phyloP scores from a whole-genome alignment of 2,888 invertebrate species.

The Iphiclides podalirius region DNA sequence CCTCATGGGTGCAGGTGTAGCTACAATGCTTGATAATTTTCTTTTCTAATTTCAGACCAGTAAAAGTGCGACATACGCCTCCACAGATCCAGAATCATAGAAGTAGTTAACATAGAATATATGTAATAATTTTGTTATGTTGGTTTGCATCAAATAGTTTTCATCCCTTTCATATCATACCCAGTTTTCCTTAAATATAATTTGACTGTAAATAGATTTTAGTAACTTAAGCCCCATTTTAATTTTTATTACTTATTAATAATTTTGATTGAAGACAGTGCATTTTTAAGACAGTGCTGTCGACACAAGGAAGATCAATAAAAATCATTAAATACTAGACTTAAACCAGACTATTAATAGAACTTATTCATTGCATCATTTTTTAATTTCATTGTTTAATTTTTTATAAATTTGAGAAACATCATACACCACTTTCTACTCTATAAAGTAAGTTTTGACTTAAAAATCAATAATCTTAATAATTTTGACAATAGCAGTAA shows the following conservation, averaged over 20 bases:
- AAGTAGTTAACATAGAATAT: conserved; percentile 24
- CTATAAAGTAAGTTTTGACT: no score
- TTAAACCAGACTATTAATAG: no score
- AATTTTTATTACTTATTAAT: background rate
- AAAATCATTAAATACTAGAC: no score
- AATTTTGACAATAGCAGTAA: no score
- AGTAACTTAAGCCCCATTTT: background rate
- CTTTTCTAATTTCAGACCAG: conserved; percentile 65
- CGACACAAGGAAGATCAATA: no score
- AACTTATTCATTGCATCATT: background rate
- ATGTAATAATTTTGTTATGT: conserved; percentile 4
- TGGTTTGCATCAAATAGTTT: conserved; percentile 26
- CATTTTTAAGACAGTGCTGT: background rate
- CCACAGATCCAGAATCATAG: conserved; percentile 59
- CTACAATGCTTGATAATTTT: no score
- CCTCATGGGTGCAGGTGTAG: no score
- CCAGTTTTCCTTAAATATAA: conserved; percentile 34
- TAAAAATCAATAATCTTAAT: no score
- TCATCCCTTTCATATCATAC: conserved; percentile 4
- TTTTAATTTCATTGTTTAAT: background rate
- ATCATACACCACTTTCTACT: no score
- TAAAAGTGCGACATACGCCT: conserved; percentile 57
- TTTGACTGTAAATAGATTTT: conserved; percentile 34
- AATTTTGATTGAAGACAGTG: background rate
- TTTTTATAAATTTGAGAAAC: background rate